Percentiles rank a stretch among this genome's conserved stretches.
Evolutionary conservation across 2,797 vertebrate species (phyloP).

Genomic region (Carduelis carduelis): DNA sequence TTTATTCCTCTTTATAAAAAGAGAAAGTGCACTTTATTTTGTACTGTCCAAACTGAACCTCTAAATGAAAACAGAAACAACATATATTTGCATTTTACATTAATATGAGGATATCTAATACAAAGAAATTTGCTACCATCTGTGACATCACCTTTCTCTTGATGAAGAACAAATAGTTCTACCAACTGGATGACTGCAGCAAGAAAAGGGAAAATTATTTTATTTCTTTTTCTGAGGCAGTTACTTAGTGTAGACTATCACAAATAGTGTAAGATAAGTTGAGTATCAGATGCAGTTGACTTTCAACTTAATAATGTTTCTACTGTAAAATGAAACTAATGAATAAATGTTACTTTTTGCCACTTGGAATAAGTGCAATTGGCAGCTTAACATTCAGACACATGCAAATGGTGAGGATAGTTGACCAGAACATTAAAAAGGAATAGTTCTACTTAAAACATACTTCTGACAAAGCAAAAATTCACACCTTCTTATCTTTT

Average conservation of each 20-base stretch:
- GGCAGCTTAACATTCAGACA: neutral
- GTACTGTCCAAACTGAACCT: neutral
- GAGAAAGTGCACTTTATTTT: neutral
- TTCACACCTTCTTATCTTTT: neutral
- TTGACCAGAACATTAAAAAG: slow-evolving; percentile 1
- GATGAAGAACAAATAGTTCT: neutral
- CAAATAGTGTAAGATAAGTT: neutral
- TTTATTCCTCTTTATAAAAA: neutral
- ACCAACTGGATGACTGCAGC: neutral
- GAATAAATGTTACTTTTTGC: neutral
- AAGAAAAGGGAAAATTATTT: neutral
- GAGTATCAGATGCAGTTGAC: neutral
- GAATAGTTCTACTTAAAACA: neutral
- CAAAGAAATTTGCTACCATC: neutral
- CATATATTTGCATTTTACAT: neutral
- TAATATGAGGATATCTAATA: neutral
- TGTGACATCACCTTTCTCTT: neutral
- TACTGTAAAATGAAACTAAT: neutral
- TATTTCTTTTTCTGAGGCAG: neutral
- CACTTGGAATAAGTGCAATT: neutral
- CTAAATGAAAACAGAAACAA: neutral
- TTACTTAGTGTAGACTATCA: neutral
- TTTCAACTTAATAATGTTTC: neutral
- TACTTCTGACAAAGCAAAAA: slow-evolving; percentile 19
- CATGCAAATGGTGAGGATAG: neutral